These are phyloP conservation scores for Engraulis encrasicolus DNA, from an alignment of 2,113 vertebrate genomes.

Conservation along the genomic window DNA sequence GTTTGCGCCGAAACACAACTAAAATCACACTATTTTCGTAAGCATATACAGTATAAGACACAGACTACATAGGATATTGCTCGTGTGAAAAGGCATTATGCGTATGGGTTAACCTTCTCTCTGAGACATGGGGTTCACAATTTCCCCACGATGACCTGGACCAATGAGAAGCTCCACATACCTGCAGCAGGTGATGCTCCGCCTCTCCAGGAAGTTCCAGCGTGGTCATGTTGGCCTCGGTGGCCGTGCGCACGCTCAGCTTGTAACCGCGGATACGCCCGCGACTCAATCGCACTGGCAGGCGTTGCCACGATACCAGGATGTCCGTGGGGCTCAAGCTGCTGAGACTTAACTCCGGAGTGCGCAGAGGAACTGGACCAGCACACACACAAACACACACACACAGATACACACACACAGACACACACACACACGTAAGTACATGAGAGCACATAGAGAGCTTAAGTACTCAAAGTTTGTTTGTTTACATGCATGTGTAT, in stretches of 20 bases:
- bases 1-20: too few species aligned
- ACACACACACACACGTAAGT: not conserved
- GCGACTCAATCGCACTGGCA: conserved; percentile 84
- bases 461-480: not conserved
- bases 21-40: too few species aligned
- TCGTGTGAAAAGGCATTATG: too few species aligned
- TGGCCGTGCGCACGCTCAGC: conserved; percentile 86
- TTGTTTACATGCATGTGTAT: not conserved
- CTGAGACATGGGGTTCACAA: too few species aligned
- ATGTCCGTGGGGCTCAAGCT: conserved; percentile 91
- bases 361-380: conserved; percentile 87
- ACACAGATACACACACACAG: not conserved
- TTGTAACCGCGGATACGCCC: conserved; percentile 87
- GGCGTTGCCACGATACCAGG: conserved; percentile 89
- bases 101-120: too few species aligned
- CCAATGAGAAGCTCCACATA: too few species aligned
- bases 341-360: conserved; percentile 90
- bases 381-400: conserved; percentile 31
- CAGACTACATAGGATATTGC: too few species aligned
- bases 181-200: conserved; percentile 80
- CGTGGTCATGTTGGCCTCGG: conserved; percentile 78
- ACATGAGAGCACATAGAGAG: conserved; percentile 35
- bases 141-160: too few species aligned
- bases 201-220: conserved; percentile 82
- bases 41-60: too few species aligned